Conservation (phyloP, 2,888 invertebrate genomes). For the Ophioninae sp. region DNA sequence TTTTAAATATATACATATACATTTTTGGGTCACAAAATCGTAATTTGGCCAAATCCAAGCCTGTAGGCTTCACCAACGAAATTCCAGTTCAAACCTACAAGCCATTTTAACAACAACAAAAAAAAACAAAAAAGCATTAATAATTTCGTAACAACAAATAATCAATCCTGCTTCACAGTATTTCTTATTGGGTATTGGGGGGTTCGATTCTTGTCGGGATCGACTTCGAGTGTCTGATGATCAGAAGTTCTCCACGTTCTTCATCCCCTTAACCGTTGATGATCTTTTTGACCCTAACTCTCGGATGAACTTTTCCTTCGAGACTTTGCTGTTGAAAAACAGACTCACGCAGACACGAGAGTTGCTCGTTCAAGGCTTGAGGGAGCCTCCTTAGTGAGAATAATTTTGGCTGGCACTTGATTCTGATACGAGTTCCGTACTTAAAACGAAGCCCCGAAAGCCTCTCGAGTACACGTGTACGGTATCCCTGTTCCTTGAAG, state of each 20-base stretch:
- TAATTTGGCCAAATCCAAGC: too few relatives aligned
- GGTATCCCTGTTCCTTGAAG: constrained; percentile 41
- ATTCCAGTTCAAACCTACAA: too few relatives aligned
- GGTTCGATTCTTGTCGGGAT: background rate
- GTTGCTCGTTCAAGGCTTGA: constrained; percentile 12
- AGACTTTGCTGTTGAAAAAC: too few relatives aligned
- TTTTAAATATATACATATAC: too few relatives aligned
- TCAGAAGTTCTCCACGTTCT: constrained; percentile 25
- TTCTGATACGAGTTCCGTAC: constrained; percentile 52
- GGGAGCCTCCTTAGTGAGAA: constrained; percentile 36
- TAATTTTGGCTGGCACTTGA: constrained; percentile 43
- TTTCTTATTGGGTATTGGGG: background rate
- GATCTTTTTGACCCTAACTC: constrained; percentile 28
- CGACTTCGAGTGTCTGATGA: constrained; percentile 10
- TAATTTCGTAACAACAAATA: background rate
- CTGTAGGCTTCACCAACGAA: too few relatives aligned
- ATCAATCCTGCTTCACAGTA: too few relatives aligned
- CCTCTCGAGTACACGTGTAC: background rate
- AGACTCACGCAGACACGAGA: too few relatives aligned
- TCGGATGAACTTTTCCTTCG: constrained; percentile 15
- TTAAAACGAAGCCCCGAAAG: constrained; percentile 39
- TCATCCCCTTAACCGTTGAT: constrained; percentile 33
- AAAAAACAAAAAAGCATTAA: background rate
- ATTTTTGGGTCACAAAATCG: too few relatives aligned
- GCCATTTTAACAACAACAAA: too few relatives aligned